These are phyloP conservation scores for Acrobasis repandana DNA, from an alignment of 2,888 invertebrate genomes.

Conservation along the genomic window DNA sequence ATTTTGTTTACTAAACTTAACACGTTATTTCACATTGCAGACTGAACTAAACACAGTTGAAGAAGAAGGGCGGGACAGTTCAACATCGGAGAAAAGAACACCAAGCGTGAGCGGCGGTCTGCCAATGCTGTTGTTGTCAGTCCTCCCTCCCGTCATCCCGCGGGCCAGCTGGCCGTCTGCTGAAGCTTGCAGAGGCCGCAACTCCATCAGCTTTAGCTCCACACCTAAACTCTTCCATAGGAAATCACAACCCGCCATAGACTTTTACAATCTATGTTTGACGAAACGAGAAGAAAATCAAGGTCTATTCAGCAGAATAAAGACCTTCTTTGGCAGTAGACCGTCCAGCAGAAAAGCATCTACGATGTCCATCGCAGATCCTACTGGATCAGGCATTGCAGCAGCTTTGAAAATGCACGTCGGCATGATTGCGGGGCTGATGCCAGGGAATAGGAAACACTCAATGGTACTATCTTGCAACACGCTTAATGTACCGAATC, in stretches of 20 bases:
- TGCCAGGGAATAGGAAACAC: conserved; percentile 85
- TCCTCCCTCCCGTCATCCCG: conserved; percentile 89
- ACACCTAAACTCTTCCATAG: conserved; percentile 85
- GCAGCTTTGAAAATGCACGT: conserved; percentile 88
- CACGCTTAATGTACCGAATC: conserved; percentile 79
- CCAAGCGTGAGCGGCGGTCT: conserved; percentile 87
- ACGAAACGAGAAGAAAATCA: conserved; percentile 81
- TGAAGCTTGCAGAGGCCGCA: conserved; percentile 83
- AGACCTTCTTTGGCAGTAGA: conserved; percentile 85
- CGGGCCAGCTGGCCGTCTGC: conserved; percentile 91
- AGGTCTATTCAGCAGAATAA: conserved; percentile 78
- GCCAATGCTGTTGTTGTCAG: conserved; percentile 87
- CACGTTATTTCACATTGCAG: conserved; percentile 43
- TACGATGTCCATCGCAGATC: conserved; percentile 83
- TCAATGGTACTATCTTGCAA: conserved; percentile 84
- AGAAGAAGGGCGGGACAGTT: conserved; percentile 57
- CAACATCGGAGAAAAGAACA: conserved; percentile 65
- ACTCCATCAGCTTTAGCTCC: conserved; percentile 86
- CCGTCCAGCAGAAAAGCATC: conserved; percentile 87
- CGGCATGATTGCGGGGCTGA: conserved; percentile 87
- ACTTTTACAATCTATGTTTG: conserved; percentile 82
- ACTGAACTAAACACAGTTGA: conserved; percentile 73
- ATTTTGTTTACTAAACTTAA: too few relatives aligned
- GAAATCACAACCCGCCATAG: conserved; percentile 82
- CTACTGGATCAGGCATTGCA: conserved; percentile 84